Evolutionary conservation across 2,113 vertebrate genomes (phyloP).

Genomic region (Tragelaphus strepsiceros): DNA sequence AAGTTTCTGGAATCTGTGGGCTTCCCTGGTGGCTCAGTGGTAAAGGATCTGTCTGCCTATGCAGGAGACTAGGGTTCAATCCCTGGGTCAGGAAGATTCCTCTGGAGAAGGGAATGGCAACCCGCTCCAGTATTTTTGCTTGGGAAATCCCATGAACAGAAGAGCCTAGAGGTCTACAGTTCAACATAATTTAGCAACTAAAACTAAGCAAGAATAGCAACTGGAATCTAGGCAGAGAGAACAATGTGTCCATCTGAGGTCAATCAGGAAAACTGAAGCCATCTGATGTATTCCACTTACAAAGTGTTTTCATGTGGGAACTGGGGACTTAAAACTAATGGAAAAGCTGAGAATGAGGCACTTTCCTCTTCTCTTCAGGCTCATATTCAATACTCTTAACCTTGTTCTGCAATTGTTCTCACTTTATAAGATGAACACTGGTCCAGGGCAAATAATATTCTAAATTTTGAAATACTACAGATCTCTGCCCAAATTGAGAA

Average conservation of each 20-base stretch:
- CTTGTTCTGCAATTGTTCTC: not conserved
- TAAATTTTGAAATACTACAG: not conserved
- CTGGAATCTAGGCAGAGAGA: not conserved
- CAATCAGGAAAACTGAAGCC: not conserved
- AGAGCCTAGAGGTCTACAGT: not conserved
- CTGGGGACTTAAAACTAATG: not conserved
- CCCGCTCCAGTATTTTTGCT: accelerated
- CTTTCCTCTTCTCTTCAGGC: not conserved
- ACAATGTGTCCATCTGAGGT: not conserved
- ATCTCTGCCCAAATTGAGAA: not conserved
- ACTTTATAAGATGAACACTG: not conserved
- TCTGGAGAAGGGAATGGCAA: not conserved
- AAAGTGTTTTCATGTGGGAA: not conserved
- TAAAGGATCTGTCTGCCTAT: not conserved
- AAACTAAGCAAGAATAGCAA: not conserved
- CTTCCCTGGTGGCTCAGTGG: not conserved
- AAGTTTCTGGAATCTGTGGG: not conserved
- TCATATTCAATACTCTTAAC: not conserved
- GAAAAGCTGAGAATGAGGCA: not conserved
- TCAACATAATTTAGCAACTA: not conserved
- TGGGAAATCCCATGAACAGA: not conserved
- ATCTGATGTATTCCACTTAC: not conserved
- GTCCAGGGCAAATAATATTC: not conserved
- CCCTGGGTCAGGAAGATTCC: not conserved
- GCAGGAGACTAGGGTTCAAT: not conserved